Conservation (phyloP, 2,888 invertebrate species). For the Tetanocera ferruginea region DNA sequence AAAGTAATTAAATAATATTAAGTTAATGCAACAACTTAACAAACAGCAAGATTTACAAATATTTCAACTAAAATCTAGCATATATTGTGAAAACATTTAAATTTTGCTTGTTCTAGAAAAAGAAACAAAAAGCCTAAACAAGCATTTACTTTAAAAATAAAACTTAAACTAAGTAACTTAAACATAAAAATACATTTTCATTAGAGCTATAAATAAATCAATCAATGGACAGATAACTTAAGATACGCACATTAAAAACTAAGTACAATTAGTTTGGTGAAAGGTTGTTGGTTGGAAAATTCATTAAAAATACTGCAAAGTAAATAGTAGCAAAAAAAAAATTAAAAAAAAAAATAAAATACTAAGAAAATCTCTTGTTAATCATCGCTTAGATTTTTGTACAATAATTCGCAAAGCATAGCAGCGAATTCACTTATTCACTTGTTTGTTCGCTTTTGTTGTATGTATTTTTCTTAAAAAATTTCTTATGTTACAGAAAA, state of each 20-base stretch:
- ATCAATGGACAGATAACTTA: slow-evolving; percentile 16
- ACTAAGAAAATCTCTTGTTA: slow-evolving; percentile 16
- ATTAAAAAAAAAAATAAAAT: background rate
- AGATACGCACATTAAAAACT: slow-evolving; percentile 12
- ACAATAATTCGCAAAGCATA: background rate
- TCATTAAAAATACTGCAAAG: slow-evolving; percentile 24
- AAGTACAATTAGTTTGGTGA: slow-evolving; percentile 14
- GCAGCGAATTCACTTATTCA: background rate
- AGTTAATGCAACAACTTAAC: background rate
- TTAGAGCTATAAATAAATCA: slow-evolving; percentile 3
- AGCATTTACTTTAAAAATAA: no score
- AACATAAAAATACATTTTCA: no score
- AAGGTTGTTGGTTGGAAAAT: no score
- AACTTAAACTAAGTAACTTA: no score
- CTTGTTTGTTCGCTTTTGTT: background rate
- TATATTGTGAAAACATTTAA: background rate
- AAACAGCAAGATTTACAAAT: background rate
- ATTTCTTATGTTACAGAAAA: background rate
- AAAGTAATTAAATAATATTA: background rate
- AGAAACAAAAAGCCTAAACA: no score
- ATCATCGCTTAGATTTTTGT: slow-evolving; percentile 9
- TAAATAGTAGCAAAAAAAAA: slow-evolving; percentile 11
- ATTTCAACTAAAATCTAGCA: background rate
- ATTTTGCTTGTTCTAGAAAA: slow-evolving; percentile 1
- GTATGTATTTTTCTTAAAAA: no score